Evolutionary conservation across 1,140 invertebrate species (phyloP).

Genomic region (Rhizoglyphus robini): DNA sequence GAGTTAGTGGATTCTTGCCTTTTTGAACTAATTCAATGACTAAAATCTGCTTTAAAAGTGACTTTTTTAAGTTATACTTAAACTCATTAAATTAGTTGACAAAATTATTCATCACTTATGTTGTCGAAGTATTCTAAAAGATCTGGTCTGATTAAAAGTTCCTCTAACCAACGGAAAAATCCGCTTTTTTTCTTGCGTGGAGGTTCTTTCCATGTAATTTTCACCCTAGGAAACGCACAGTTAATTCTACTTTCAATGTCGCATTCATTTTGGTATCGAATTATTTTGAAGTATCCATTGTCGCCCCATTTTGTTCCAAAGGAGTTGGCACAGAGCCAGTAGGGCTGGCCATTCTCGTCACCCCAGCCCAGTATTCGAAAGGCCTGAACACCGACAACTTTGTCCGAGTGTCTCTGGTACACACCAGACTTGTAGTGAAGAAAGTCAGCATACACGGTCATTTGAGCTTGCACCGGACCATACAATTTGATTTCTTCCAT

Average conservation of each 20-base stretch:
- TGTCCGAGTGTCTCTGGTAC: conserved; percentile 62
- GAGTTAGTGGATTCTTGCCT: no score
- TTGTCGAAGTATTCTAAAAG: no score
- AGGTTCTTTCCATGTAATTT: no score
- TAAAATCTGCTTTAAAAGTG: no score
- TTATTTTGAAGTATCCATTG: conserved; percentile 59
- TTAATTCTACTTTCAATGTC: conserved; percentile 62
- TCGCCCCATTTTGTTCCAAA: conserved; percentile 41
- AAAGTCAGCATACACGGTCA: conserved; percentile 44
- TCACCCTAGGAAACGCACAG: conserved; percentile 57
- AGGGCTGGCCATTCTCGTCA: conserved; percentile 36
- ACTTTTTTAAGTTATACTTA: no score
- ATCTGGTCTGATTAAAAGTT: no score
- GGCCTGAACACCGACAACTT: conserved; percentile 50
- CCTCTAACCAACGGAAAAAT: no score
- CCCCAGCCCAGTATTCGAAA: conserved; percentile 43
- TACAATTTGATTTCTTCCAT: conserved; percentile 67
- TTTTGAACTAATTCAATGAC: no score
- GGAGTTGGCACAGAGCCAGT: conserved; percentile 43
- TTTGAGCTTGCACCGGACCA: conserved; percentile 79
- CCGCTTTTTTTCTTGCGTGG: no score
- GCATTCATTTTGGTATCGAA: conserved; percentile 62
- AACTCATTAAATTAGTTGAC: no score
- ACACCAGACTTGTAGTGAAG: conserved; percentile 50
- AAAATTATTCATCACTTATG: no score